Conservation (phyloP, 2,888 invertebrate species). For the Holacanthella duospinosa region DNA sequence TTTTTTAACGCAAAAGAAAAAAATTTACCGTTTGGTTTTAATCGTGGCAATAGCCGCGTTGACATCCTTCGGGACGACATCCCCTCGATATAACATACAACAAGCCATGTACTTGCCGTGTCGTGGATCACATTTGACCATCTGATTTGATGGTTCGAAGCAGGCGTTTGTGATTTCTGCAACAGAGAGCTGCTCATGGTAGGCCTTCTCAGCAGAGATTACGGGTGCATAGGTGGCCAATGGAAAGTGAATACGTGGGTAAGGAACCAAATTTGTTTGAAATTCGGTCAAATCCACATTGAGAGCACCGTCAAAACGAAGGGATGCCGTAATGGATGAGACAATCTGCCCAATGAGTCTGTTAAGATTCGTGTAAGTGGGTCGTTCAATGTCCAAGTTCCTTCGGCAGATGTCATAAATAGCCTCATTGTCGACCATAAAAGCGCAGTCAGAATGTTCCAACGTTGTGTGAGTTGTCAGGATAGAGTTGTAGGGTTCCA, state of each 20-base stretch:
- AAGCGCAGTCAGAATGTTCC: constrained; percentile 82
- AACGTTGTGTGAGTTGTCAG: constrained; percentile 80
- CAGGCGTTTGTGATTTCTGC: constrained; percentile 79
- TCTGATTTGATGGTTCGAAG: constrained; percentile 92
- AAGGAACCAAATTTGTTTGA: constrained; percentile 58
- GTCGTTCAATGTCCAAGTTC: constrained; percentile 87
- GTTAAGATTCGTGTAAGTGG: constrained; percentile 55
- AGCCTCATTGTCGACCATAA: constrained; percentile 91
- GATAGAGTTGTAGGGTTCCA: constrained; percentile 73
- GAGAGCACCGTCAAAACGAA: constrained; percentile 46
- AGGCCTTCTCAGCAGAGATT: constrained; percentile 68
- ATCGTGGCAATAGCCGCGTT: constrained; percentile 57
- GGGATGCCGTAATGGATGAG: constrained; percentile 18
- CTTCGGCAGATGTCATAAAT: constrained; percentile 49
- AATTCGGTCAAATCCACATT: constrained; percentile 79
- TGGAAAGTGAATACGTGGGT: constrained; percentile 48
- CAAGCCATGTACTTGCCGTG: constrained; percentile 49
- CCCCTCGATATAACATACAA: constrained; percentile 69
- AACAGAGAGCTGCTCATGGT: constrained; percentile 56
- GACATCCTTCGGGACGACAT: constrained; percentile 53
- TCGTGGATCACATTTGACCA: constrained; percentile 43
- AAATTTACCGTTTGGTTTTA: constrained; percentile 50
- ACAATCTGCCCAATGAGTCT: constrained; percentile 62
- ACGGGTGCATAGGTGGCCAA: constrained; percentile 38
- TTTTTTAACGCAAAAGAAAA: neutral